Evolutionary conservation across 2,888 invertebrate genomes (phyloP).

Genomic region (Neoaliturus tenellus): DNA sequence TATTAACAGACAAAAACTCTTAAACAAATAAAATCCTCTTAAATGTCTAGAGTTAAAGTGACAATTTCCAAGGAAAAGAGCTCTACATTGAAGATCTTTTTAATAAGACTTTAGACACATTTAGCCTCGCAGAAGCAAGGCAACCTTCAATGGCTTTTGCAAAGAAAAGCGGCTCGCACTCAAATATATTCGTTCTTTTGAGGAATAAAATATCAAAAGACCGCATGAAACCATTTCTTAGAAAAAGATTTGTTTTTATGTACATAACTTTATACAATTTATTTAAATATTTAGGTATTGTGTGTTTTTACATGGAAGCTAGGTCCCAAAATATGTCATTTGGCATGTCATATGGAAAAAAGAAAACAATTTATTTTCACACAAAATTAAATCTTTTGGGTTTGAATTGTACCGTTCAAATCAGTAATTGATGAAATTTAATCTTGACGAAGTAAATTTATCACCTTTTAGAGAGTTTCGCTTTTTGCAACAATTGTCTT

Average conservation of each 20-base stretch:
- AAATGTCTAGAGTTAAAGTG: neutral
- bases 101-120: neutral
- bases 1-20: neutral
- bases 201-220: neutral
- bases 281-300: too few species aligned
- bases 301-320: too few species aligned
- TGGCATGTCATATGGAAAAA: too few species aligned
- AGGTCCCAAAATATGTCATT: too few species aligned
- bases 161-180: neutral
- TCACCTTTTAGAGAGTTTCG: too few species aligned
- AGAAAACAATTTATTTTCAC: too few species aligned
- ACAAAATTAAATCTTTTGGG: too few species aligned
- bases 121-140: neutral
- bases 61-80: neutral
- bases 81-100: neutral
- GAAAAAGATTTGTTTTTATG: neutral
- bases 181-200: neutral
- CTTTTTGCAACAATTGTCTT: too few species aligned
- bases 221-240: neutral
- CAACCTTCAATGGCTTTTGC: neutral
- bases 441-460: too few species aligned
- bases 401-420: too few species aligned
- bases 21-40: neutral
- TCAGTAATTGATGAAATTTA: too few species aligned
- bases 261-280: too few species aligned